These are phyloP conservation scores for Bradynema listronoti DNA, from an alignment of 1,140 invertebrate species.

Conservation along the genomic window DNA sequence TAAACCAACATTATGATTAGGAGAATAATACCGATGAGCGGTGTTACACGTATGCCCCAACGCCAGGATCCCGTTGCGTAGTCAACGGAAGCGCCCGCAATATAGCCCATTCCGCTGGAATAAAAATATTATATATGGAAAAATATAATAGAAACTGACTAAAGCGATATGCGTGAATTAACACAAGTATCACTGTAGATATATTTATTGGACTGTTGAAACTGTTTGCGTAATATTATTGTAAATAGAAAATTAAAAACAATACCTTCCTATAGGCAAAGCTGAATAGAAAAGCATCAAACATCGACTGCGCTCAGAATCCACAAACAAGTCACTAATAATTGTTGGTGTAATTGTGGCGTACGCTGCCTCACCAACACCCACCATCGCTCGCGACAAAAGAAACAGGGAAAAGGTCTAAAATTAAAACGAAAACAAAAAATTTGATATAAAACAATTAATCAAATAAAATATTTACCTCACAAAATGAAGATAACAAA, in stretches of 20 bases:
- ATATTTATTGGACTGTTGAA: too few relatives aligned
- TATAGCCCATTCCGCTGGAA: slow-evolving; percentile 76
- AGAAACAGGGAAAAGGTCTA: slow-evolving; percentile 73
- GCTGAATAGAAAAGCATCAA: slow-evolving; percentile 96
- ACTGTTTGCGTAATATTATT: too few relatives aligned
- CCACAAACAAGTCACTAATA: slow-evolving; percentile 84
- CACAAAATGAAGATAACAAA: slow-evolving; percentile 72
- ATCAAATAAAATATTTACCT: slow-evolving; percentile 9
- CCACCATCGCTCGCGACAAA: slow-evolving; percentile 81
- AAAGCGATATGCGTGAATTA: too few relatives aligned
- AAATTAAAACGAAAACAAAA: slow-evolving; percentile 38
- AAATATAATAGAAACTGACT: too few relatives aligned
- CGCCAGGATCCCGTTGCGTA: slow-evolving; percentile 66
- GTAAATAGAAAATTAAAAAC: too few relatives aligned
- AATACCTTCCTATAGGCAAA: slow-evolving; percentile 82
- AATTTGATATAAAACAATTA: background rate
- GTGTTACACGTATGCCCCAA: slow-evolving; percentile 77
- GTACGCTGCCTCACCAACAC: slow-evolving; percentile 89
- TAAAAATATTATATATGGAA: background rate
- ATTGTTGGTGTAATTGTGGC: slow-evolving; percentile 98
- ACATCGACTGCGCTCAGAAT: slow-evolving; percentile 72
- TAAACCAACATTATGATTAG: slow-evolving; percentile 73
- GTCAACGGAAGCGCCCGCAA: slow-evolving; percentile 77
- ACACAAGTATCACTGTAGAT: too few relatives aligned
- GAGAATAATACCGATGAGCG: slow-evolving; percentile 73